These are phyloP conservation scores for Conus betulinus DNA, from an alignment of 1,140 invertebrate species.

Conservation along the genomic window DNA sequence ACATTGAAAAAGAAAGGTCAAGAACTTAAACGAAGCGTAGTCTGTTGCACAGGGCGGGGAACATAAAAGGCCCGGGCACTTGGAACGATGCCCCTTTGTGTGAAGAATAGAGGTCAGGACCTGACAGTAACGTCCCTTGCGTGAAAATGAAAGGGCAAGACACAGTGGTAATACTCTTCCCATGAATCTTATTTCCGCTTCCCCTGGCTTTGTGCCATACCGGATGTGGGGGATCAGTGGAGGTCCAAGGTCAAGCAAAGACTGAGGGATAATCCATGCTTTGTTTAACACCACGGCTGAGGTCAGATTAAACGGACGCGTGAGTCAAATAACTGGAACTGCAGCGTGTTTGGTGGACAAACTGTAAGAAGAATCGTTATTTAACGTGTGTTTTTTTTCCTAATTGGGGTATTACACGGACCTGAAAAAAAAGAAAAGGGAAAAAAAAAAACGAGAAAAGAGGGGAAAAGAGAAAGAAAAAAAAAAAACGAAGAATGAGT, in stretches of 20 bases:
- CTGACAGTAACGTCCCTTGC: background rate
- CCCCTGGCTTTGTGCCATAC: background rate
- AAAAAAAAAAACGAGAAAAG: too few species aligned
- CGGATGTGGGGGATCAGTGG: background rate
- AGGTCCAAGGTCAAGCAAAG: background rate
- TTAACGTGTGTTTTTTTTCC: too few species aligned
- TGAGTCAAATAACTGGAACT: too few species aligned
- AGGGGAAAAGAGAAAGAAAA: too few species aligned
- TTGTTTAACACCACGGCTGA: too few species aligned
- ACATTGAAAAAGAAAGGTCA: background rate
- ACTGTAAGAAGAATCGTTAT: too few species aligned
- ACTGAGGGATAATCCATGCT: too few species aligned
- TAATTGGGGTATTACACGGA: too few species aligned
- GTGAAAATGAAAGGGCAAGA: background rate
- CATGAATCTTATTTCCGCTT: background rate
- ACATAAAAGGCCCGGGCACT: background rate
- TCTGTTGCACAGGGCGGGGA: background rate
- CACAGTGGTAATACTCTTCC: background rate
- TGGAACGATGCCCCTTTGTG: background rate
- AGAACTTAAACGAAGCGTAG: background rate
- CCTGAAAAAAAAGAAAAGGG: too few species aligned
- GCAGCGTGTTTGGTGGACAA: too few species aligned
- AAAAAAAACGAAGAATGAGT: too few species aligned
- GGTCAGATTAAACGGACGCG: too few species aligned
- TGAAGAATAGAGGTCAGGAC: background rate